Evolutionary conservation across 92 coral and sea anemone species (phyloP), one percentile per base, ranked within the genome.

Genomic region (Parazoanthus darwini): DNA sequence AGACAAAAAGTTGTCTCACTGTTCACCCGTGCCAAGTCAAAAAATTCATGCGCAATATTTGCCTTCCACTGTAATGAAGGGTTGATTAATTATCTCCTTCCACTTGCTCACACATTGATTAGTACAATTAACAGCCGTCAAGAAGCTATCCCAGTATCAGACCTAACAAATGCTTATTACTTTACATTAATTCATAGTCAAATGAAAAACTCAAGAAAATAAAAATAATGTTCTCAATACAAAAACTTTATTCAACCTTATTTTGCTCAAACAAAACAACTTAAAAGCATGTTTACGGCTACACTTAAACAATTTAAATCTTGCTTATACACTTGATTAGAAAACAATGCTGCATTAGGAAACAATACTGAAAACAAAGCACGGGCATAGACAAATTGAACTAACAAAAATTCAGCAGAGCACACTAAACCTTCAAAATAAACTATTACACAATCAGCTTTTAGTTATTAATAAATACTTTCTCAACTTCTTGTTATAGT

Each of bases 61-160:
- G 94, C 94, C 98, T 93, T 95, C 98, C 98, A 95, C 96, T 91
- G 98, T 95, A 95, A 91, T 91, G 97, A 92, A 93, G 96, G 88
- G 98, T 93, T 82, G 94, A 89, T 88, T 79, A 92, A 92, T 92
- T 85, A 85, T 89, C 92, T 88, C 91, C 94, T 91, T 93, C 90
- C 90, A 92, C 85, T 95, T 95, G 98, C 98, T 95, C 98, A 95
- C 98, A 95, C 94, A 95, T 95, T 95, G 94, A 91, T 89, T 86
- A 58, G 81, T 74, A 88, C 88, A 78, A 85, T 72, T n/a, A 74
- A 66, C 82, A 29, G 48, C 82, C 36, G 66, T 39, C 93, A 77
- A 66, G 36, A 36, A 4, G 56, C 7, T 78, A 77, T 82, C 81
- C 91, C 58, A 77, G 54, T 37, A 65, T 26, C 43, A 35, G 48